Evolutionary conservation across 2,888 invertebrate species (phyloP).

Genomic region (Rhimphoctona megacephalus): DNA sequence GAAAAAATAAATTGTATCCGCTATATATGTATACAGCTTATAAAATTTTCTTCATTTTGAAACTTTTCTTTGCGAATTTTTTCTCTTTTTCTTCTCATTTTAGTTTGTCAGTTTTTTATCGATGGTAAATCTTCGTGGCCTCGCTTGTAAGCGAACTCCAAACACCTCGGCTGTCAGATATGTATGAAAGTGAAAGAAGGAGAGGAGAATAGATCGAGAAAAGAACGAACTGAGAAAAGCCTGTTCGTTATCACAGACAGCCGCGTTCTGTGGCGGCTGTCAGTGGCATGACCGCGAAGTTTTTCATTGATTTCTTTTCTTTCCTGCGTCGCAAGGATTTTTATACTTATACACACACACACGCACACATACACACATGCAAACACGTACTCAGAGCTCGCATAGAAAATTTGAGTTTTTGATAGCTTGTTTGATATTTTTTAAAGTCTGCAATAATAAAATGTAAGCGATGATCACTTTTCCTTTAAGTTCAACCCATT

Average conservation of each 20-base stretch:
- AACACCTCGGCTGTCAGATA: conserved; percentile 9
- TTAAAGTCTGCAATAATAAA: background rate
- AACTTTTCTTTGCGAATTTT: background rate
- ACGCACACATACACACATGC: background rate
- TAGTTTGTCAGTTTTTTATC: background rate
- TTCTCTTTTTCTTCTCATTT: background rate
- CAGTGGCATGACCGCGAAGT: conserved; percentile 42
- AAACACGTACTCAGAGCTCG: background rate
- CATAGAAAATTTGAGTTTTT: background rate
- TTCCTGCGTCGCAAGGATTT: background rate
- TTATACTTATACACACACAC: background rate
- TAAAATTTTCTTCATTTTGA: background rate
- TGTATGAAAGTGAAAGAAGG: background rate
- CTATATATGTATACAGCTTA: background rate
- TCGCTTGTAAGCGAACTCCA: background rate
- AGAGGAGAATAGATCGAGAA: background rate
- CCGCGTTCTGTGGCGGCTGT: conserved; percentile 34
- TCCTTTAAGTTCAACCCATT: background rate
- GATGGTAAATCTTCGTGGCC: conserved; percentile 10
- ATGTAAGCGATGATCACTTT: background rate
- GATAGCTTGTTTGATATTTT: background rate
- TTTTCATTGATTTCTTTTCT: conserved; percentile 25
- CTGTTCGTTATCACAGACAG: conserved; percentile 35
- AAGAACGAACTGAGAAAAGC: background rate
- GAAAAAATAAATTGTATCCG: background rate